These are phyloP conservation scores for Hippocampus guttulatus DNA, from an alignment of 2,113 vertebrate species.

Conservation along the genomic window DNA sequence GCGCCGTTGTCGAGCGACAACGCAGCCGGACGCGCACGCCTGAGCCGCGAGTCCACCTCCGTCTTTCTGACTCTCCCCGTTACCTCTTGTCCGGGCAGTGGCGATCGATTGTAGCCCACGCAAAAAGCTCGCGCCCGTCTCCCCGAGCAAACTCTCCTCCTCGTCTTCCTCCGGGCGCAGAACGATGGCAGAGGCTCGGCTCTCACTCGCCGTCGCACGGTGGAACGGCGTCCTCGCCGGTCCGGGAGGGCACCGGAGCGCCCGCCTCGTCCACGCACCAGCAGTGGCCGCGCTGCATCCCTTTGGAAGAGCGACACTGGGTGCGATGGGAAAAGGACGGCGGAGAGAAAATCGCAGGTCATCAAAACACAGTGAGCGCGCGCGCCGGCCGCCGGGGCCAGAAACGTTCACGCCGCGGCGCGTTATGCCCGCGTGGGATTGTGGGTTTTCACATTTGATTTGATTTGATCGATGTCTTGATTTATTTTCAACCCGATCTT, in stretches of 20 bases:
- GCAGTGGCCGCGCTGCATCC: constrained; percentile 78
- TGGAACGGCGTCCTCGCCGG: constrained; percentile 62
- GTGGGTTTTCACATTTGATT: background rate
- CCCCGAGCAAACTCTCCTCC: constrained; percentile 50
- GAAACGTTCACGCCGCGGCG: no score
- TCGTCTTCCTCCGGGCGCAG: constrained; percentile 63
- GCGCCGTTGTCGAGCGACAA: constrained; percentile 47
- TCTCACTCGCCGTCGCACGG: constrained; percentile 73
- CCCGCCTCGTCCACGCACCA: constrained; percentile 81
- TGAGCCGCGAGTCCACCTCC: constrained; percentile 32
- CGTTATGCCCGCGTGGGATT: constrained; percentile 10
- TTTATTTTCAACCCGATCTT: no score
- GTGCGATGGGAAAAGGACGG: constrained; percentile 33
- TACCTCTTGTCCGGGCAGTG: constrained; percentile 70
- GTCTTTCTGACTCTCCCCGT: constrained; percentile 49
- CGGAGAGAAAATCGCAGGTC: constrained; percentile 49
- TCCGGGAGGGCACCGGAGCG: constrained; percentile 54
- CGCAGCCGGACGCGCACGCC: constrained; percentile 61
- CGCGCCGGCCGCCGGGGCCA: no score
- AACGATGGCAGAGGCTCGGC: constrained; percentile 35
- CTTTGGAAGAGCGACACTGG: constrained; percentile 79
- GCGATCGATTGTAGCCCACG: constrained; percentile 50
- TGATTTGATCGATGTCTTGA: no score
- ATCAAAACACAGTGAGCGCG: constrained; percentile 36
- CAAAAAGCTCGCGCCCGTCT: constrained; percentile 56